Evolutionary conservation across 2,888 invertebrate genomes (phyloP), one percentile per base, ranked within the genome.

Genomic region (Sphaerophoria taeniata): DNA sequence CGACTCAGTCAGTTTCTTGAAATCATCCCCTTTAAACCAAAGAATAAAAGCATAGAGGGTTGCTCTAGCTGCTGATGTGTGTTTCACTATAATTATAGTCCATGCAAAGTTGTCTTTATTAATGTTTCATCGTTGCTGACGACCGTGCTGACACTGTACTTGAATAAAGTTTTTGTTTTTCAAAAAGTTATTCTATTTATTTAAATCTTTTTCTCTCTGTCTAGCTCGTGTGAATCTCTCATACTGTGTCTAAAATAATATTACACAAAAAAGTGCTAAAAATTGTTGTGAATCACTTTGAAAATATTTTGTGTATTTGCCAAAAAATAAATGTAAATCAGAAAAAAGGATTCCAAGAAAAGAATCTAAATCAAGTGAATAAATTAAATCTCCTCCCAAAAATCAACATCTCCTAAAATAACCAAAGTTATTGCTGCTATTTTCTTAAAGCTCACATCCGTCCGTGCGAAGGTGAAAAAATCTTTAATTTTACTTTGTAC

Each of bases 401-500:
- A 33, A 79, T 65, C 72, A 76, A 60, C 69, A 14, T 36, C 58
- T 36, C 11, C 45, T 36, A 31, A 67, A 75, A 73, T 56, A 53
- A 49, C 3, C 24, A 14, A 71, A 31, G 60, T 75, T 61, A 11
- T 9, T 6, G 9, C 12, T 11, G 39, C 0, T 39, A 7, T 39
- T 39, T 39, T 39, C 9, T 39, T 39, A 36, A 71, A 16, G 36
- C 36, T 24, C 24, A 51, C 63, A 55, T 75, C 75, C 75, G 60
- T 75, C 67, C 71, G 79, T 79, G 71, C 49, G 61, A 72, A 84
- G 84, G 75, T 79, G 83, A 84, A 79, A 51, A 70, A 43, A 5
- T 9, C 3, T 43, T 43, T 43, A 16, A 24, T 16, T 16, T 34
- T 63, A 3, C 31, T 33, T 7, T 34, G 7, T 47, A 9, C 1